Evolutionary conservation across 2,888 invertebrate species (phyloP).

Genomic region (Eupelmus urozonus): DNA sequence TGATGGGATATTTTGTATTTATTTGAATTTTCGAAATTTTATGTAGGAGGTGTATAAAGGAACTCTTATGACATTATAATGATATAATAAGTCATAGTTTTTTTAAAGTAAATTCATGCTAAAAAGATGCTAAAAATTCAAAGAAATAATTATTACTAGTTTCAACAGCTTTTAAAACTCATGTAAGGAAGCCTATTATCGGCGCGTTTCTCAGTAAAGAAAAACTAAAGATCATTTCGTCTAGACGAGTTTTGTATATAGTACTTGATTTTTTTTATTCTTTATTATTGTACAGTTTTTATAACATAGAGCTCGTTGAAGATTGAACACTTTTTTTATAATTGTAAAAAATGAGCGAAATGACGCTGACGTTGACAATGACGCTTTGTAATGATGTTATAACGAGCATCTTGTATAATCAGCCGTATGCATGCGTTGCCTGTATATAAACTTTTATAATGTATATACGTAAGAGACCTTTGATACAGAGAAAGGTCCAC

Average conservation of each 20-base stretch:
- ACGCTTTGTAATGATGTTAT: conserved; percentile 51
- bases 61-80: no score
- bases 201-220: conserved; percentile 21
- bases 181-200: neutral
- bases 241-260: neutral
- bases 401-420: conserved; percentile 60
- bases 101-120: neutral
- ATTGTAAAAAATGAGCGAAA: conserved; percentile 16
- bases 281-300: conserved; percentile 28
- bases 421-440: conserved; percentile 68
- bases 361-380: conserved; percentile 48
- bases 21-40: neutral
- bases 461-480: conserved; percentile 75
- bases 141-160: neutral
- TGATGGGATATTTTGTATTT: conserved; percentile 23
- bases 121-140: neutral
- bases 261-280: neutral
- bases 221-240: conserved; percentile 14
- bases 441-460: conserved; percentile 64
- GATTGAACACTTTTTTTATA: conserved; percentile 25
- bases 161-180: neutral
- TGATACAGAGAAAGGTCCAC: conserved; percentile 77
- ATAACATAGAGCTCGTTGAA: conserved; percentile 18
- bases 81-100: no score
- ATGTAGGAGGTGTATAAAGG: no score